phyloP scores from a whole-genome alignment of 2,797 vertebrate genomes.

The Sebastes itinus region DNA sequence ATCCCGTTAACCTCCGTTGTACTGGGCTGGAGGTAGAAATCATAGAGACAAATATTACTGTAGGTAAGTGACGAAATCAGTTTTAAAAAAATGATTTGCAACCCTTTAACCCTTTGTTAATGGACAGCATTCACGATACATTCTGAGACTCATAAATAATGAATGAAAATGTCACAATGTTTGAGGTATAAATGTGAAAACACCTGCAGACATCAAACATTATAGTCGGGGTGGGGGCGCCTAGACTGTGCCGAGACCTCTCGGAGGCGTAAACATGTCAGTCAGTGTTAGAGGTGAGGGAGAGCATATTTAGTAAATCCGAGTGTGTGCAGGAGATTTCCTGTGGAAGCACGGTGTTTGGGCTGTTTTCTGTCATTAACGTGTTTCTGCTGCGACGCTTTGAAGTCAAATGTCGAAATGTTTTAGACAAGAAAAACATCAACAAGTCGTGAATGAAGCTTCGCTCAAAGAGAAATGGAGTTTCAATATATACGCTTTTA shows the following conservation, averaged over 20 bases:
- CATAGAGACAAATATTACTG: background rate
- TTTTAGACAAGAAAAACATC: background rate
- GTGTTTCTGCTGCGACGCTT: slow-evolving; percentile 8
- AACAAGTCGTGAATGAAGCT: background rate
- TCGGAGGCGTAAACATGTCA: slow-evolving; percentile 46
- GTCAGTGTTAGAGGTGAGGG: slow-evolving; percentile 33
- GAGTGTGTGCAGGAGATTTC: slow-evolving; percentile 15
- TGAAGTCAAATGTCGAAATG: background rate
- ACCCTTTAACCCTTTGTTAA: background rate
- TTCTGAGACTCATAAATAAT: background rate
- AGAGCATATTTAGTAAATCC: slow-evolving; percentile 26
- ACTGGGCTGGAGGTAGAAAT: background rate
- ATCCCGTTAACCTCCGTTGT: background rate
- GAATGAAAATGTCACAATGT: background rate
- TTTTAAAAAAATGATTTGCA: background rate
- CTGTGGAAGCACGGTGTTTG: slow-evolving; percentile 19
- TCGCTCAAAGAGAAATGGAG: background rate
- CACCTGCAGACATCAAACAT: slow-evolving; percentile 4
- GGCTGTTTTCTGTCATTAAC: slow-evolving; percentile 40
- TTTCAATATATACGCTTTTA: background rate
- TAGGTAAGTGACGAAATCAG: background rate
- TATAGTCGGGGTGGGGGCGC: background rate
- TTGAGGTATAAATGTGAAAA: background rate
- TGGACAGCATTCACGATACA: background rate
- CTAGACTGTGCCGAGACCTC: background rate